Evolutionary conservation across 2,113 vertebrate genomes (phyloP), one percentile per base, ranked within the genome.

Genomic region (Lethenteron camtschaticum): DNA sequence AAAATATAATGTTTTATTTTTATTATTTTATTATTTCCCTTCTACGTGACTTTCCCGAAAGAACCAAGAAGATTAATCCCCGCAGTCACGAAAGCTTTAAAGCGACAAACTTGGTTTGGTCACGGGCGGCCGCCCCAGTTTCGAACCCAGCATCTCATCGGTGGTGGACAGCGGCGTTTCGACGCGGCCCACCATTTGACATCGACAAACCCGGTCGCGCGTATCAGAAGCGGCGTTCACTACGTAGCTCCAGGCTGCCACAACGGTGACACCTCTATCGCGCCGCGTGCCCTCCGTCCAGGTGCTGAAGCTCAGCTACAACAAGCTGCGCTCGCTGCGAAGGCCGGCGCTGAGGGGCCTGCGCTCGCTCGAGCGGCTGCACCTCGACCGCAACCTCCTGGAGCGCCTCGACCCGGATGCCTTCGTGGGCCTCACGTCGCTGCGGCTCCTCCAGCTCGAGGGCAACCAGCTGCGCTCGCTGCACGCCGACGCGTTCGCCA

Each of bases 291-390:
- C 24, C 24, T 41, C 24, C 24, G 24, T 70, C 11, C 9, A 95
- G 89, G 88, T 91, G 71, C 78, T 96, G 76, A 95, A 91, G 76
- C 78, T 95, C 56, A 96, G 89, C 79, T 96, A 89, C 78, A 96
- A 96, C 75, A 87, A 91, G 70, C 73, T 96, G 58, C 81, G 77
- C 5, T 77, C 80, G 68, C 71, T 96, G 71, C 81, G 75, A 59
- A 73, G 77, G 1, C 74, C 75, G 8, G 81, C 84, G 1, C 79
- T 96, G 6, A 79, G 74, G 66, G 90, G 90, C 2, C 83, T 96
- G 58, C 80, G 80, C 71, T 78, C 74, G 12, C 58, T 94, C 73
- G 74, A 83, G 72, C 74, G 89, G 68, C 74, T 96, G 20, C 87
- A 95, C 72, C 20, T 90, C 73, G 91, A 95, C 75, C 89, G 95